These are phyloP conservation scores for Paramisgurnus dabryanus DNA, from an alignment of 2,113 vertebrate genomes.

Conservation along the genomic window DNA sequence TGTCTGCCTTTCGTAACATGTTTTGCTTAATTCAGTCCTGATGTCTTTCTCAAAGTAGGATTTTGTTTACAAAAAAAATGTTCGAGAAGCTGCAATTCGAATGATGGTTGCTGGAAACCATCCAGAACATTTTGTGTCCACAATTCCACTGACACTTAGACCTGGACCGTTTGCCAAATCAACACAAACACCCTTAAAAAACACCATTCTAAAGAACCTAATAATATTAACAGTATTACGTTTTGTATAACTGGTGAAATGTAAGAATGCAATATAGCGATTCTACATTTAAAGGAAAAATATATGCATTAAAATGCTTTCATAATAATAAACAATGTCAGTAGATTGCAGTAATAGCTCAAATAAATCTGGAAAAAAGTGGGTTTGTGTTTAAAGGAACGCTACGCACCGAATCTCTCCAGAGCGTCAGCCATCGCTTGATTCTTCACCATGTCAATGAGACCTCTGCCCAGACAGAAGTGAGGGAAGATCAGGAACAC, in stretches of 20 bases:
- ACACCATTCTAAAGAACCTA: too few species aligned
- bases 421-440: slow-evolving; percentile 97
- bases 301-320: too few species aligned
- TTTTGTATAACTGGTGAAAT: too few species aligned
- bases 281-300: too few species aligned
- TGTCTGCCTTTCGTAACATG: too few species aligned
- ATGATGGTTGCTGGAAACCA: not conserved
- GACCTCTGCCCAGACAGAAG: slow-evolving; percentile 93
- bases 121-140: not conserved
- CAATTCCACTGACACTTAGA: not conserved
- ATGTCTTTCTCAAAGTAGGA: not conserved
- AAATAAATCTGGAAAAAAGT: not conserved
- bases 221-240: too few species aligned
- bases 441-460: slow-evolving; percentile 99
- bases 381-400: not conserved
- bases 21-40: not conserved
- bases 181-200: not conserved
- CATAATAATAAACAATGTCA: not conserved
- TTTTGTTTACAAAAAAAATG: too few species aligned
- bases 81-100: not conserved
- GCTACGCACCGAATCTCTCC: slow-evolving; percentile 89
- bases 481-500: slow-evolving; percentile 98
- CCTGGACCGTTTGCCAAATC: not conserved
- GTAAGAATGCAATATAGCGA: too few species aligned
- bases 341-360: not conserved